Base-by-base conservation (phyloP, 2,888 invertebrate genomes). In the Meloe dianella region DNA sequence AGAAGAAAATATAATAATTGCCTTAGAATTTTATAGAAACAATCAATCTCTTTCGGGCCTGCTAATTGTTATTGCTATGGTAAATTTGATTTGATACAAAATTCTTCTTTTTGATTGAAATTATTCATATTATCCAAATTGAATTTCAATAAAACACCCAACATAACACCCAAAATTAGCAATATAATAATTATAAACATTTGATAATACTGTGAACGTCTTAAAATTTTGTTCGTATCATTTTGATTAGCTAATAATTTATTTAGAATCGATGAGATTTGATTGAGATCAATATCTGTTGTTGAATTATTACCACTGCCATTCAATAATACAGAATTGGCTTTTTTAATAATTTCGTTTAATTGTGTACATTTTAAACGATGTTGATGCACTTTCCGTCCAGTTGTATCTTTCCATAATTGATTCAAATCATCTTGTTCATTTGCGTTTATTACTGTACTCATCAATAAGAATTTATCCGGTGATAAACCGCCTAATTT, bases 381-480 rank as follows among this genome's bases (percentile, higher is more conserved):
- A 80, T 92, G 91, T 75, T 92, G 91, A 66, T 92, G 90, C 0
- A 92, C 73, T 69, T 81, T 81, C 65, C 80, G 78, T 17, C 74
- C 79, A 8, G 78, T 69, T 5, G 79, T 78, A 70, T 80, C 82
- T 82, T 92, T 93, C 93, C 94, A 94, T 64, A 95, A 83, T 10
- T 92, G 92, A 0, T 88, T 80, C 8, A 94, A 81, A 74, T 93
- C 92, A 71, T 89, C 87, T 0, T 84, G 78, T 69, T 89, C 88
- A 0, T 85, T 80, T 64, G 87, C 88, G 35, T 86, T 85, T 0
- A 91, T 87, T 41, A 90, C 88, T 72, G 93, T 89, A 38, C 92
- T 92, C 92, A 96, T 92, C 2, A 97, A 90, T 24, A 97, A 87
- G 82, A 97, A 97, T 82, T 95, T 92, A 80, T 97, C 96, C 79